Evolutionary conservation across 2,888 invertebrate species (phyloP), one percentile per base, ranked within the genome.

Genomic region (Eupithecia vulgata): DNA sequence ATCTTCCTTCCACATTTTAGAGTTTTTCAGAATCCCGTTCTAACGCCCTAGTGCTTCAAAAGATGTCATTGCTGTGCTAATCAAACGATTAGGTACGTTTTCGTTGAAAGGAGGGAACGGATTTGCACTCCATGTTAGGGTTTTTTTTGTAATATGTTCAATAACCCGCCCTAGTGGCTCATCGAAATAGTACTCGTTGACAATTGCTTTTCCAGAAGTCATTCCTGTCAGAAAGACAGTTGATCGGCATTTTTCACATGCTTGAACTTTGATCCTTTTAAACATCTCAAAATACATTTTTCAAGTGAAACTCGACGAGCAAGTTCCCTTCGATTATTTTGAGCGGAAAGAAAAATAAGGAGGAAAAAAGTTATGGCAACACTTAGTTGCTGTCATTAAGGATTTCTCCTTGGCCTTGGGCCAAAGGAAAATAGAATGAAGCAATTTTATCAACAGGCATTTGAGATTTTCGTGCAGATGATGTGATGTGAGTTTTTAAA

Each of bases 331-430:
- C 70, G 35, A 64, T 75, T 70, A 72, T 72, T 72, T 65, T 70
- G 40, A 65, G 70, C 69, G 72, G 59, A 71, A 71, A 68, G 67
- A 71, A 67, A 59, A 75, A 72, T 71, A 69, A 57, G 68, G 64
- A 52, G 59, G 48, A 66, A 75, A 71, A 72, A 75, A 70, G 70
- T 70, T 72, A 70, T 66, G 66, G 52, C 61, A 70, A 70, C 67
- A 70, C 72, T 76, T 68, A 71, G 70, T 71, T 67, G 62, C 74
- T 76, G 72, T 76, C 76, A 76, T 76, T 72, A 76, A 69, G 72
- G 76, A 76, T 66, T 71, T 67, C 68, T 68, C 35, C 65, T 69
- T 76, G 76, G 76, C 76, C 68, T 73, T 72, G 69, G 48, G 74
- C 76, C 76, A 76, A 73, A 68, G 66, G 69, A 68, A 72, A 70